Conservation (phyloP, 2,797 vertebrate genomes). For the Gorsachius magnificus region DNA sequence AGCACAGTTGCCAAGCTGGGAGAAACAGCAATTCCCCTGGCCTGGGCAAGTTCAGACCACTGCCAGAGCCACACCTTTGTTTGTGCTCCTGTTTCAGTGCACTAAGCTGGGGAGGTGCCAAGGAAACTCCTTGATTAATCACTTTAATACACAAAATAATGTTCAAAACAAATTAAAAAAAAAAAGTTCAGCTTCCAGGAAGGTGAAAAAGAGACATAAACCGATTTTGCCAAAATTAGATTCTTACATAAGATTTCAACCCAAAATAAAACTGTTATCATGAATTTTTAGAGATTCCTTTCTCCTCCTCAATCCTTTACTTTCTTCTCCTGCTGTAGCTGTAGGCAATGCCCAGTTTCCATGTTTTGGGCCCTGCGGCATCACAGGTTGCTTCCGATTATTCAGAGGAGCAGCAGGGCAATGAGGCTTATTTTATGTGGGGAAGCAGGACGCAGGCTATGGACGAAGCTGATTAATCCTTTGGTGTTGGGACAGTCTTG, state of each 20-base stretch:
- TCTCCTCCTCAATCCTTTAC: not conserved
- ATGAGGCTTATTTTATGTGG: not conserved
- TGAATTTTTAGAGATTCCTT: not conserved
- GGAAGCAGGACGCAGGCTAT: not conserved
- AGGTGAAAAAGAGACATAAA: not conserved
- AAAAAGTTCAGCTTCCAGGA: not conserved
- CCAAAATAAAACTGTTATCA: not conserved
- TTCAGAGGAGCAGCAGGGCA: not conserved
- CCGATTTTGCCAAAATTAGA: not conserved
- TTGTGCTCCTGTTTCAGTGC: not conserved
- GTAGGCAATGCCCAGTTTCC: not conserved
- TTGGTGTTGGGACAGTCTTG: not conserved
- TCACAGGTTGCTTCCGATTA: not conserved
- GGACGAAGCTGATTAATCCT: not conserved
- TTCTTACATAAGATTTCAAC: not conserved
- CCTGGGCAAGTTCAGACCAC: not conserved
- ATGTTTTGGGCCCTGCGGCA: not conserved
- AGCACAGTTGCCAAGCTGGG: not conserved
- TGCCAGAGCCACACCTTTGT: not conserved
- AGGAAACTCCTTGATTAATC: not conserved
- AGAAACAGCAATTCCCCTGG: not conserved
- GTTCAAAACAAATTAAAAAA: not conserved
- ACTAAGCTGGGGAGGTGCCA: slow-evolving; percentile 11
- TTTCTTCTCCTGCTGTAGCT: not conserved
- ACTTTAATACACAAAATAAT: not conserved